Conservation (phyloP, 2,888 invertebrate species). For the Brachylomia viminalis region DNA sequence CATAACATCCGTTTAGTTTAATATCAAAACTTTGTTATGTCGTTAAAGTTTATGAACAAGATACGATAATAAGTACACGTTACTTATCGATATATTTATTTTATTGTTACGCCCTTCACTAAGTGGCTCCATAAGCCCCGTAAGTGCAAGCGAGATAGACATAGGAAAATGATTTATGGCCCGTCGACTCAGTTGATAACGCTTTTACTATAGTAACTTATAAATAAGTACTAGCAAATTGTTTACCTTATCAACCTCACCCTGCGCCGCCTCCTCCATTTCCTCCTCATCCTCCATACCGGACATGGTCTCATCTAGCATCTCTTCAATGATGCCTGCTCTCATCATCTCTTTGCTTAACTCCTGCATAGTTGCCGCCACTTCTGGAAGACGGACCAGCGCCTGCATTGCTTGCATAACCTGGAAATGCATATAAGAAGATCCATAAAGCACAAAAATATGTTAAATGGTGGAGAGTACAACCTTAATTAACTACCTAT, state of each 20-base stretch:
- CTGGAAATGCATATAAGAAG: conserved; percentile 65
- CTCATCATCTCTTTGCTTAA: conserved; percentile 99
- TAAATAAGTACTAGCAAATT: too few species aligned
- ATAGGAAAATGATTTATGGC: too few species aligned
- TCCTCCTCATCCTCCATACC: conserved; percentile 97
- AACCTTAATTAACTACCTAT: neutral
- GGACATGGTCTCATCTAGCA: conserved; percentile 99
- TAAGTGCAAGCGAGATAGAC: too few species aligned
- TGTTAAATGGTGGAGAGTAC: neutral
- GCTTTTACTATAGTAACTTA: too few species aligned
- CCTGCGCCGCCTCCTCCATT: conserved; percentile 98
- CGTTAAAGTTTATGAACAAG: too few species aligned
- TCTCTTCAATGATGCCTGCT: conserved; percentile 99
- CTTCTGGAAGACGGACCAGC: conserved; percentile 97
- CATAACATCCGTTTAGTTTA: too few species aligned
- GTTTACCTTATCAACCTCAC: conserved; percentile 96
- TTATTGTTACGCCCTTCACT: too few species aligned
- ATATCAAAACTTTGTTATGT: too few species aligned
- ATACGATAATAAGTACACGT: too few species aligned
- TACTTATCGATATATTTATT: too few species aligned
- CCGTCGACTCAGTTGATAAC: too few species aligned
- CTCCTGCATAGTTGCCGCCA: conserved; percentile 98
- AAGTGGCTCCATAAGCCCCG: too few species aligned
- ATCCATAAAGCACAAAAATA: neutral
- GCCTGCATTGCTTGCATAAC: conserved; percentile 99